phyloP scores from a whole-genome alignment of 2,888 invertebrate genomes.

The Ornithoptera priamus region DNA sequence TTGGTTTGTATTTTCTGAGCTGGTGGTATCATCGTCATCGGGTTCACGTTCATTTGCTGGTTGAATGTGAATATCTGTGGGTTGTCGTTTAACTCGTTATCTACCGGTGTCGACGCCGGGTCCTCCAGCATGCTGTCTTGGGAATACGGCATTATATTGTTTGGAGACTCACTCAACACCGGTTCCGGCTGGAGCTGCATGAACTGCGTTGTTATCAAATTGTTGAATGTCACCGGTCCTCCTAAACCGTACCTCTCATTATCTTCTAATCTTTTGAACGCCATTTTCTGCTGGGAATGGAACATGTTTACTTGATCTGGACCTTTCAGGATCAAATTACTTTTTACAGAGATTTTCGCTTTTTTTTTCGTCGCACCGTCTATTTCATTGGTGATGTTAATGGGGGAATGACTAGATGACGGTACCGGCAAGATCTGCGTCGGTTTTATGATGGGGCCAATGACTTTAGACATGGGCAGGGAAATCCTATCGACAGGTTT shows the following conservation, averaged over 20 bases:
- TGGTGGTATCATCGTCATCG: conserved; percentile 63
- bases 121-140: conserved; percentile 59
- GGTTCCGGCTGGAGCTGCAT: conserved; percentile 71
- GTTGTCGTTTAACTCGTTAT: conserved; percentile 50
- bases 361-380: conserved; percentile 70
- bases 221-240: conserved; percentile 70
- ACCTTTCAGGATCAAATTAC: conserved; percentile 73
- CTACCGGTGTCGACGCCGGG: conserved; percentile 59
- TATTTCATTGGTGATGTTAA: conserved; percentile 52
- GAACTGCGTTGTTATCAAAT: conserved; percentile 70
- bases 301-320: conserved; percentile 75
- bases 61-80: conserved; percentile 69
- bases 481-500: conserved; percentile 67
- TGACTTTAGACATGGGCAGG: conserved; percentile 59
- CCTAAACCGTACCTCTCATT: conserved; percentile 67
- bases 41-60: conserved; percentile 64
- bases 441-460: conserved; percentile 68
- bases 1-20: conserved; percentile 64
- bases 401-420: conserved; percentile 65
- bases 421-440: conserved; percentile 71
- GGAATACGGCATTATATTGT: conserved; percentile 58
- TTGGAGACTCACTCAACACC: conserved; percentile 61
- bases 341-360: conserved; percentile 76
- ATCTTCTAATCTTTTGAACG: conserved; percentile 67
- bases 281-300: conserved; percentile 75